Evolutionary conservation across 2,113 vertebrate species (phyloP), one percentile per base, ranked within the genome.

Genomic region (Peromyscus maniculatus): DNA sequence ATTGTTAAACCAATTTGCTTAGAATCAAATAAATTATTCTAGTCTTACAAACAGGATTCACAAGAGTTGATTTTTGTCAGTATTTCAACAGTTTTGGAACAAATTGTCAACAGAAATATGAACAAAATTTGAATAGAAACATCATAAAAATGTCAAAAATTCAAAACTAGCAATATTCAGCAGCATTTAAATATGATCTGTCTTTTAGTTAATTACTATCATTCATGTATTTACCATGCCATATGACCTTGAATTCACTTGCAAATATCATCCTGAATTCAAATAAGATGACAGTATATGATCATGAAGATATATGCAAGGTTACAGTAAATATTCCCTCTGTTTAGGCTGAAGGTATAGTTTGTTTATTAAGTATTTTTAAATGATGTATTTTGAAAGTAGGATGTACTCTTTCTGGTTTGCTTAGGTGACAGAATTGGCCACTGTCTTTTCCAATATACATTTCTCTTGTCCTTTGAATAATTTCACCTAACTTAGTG

Each of bases 1-100:
- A 93, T 72, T 92, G 5, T 49, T 94, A 91, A 91, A 80, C 19
- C 16, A 80, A 64, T 57, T 96, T 87, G 22, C 10, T 83, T 89
- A 83, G 39, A 94, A n/a, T 28, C 17, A 94, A 91, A 96, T 39
- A 39, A 49, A 62, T 33, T 11, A 1, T 46, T 80, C 84, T 79
- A 33, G 5, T 57, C 33, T 89, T 93, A 1, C 1, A 87, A 89
- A 79, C 7, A 33, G 71, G 3, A 57, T 79, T 92, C 36, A 74
- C 64, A 94, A 33, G 19, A 75, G 6, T 3, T 22, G 7, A 74
- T 84, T 97, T 21, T 94, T 69, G 46, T 93, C 28, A 88, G 49
- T 62, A 72, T 26, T 4, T 89, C 21, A 79, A 69, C 19, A 22
- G 16, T 94, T 92, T 91, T 43, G 59, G 13, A 66, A 26, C 16